Base-by-base conservation (phyloP, 2,888 invertebrate genomes). In the Amblyteles armatorius region DNA sequence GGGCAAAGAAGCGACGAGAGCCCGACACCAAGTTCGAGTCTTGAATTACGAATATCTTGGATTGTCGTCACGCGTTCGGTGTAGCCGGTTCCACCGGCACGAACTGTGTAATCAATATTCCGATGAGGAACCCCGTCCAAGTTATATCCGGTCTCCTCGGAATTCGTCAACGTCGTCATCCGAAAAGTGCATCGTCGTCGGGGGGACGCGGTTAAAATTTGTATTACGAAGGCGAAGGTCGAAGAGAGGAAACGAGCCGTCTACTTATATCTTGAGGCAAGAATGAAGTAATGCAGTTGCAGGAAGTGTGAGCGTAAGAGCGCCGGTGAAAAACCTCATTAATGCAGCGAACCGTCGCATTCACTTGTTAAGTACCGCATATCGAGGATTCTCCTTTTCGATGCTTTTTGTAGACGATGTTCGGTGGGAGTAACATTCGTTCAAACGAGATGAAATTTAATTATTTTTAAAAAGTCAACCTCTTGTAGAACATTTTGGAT, bases 51-150 rank as follows among this genome's bases (percentile, higher is more conserved):
- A 78, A 82, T 74, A 74, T 57, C 78, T 79, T 65, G 11, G 73
- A 78, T 6, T 50, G 67, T 71, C 65, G 22, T 78, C 33, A 52
- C 68, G 73, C 26, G 74, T 63, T 65, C 71, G 6, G 65, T 71
- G 33, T 7, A 13, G 78, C 7, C 22, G 60, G 72, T 72, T 72
- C 73, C 26, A 69, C 5, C 7, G 69, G 74, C 84, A 84, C 84
- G 84, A 69, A 55, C 79, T 3, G 55, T 3, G 19, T 22, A 50
- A 82, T 85, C 68, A 74, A 74, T 79, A 85, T 85, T 85, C 84
- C 63, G 69, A 16, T 19, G 36, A 19, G 52, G 22, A 50, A 50
- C 57, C 26, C 57, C 36, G 40, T 69, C 48, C 50, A 69, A 40
- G 72, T 29, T 57, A 71, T 83, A 79, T 74, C 77, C 85, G 85